Conservation (phyloP, 2,888 invertebrate species). For the Amblyjoppa fuscipennis region DNA sequence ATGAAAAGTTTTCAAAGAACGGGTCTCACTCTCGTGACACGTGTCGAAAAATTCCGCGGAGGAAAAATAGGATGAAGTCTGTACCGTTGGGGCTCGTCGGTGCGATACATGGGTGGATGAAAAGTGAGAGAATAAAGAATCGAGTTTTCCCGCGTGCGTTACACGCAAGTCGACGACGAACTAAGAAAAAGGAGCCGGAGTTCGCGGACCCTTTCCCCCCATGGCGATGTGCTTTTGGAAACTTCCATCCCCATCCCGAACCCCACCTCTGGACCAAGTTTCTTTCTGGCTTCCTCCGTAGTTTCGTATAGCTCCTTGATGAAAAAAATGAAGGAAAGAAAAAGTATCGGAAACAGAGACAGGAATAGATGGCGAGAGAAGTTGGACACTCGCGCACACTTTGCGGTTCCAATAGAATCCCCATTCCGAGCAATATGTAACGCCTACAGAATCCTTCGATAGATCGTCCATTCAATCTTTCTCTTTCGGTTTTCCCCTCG, state of each 20-base stretch:
- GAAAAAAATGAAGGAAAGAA: constrained; percentile 43
- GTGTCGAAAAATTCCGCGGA: constrained; percentile 55
- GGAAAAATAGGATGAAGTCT: constrained; percentile 35
- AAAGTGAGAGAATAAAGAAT: constrained; percentile 44
- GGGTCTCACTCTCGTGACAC: constrained; percentile 60
- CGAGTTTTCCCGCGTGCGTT: constrained; percentile 31
- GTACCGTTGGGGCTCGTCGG: constrained; percentile 35
- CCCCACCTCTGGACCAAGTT: background rate
- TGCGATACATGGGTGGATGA: constrained; percentile 25
- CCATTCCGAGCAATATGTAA: constrained; percentile 27
- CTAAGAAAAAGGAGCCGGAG: constrained; percentile 52
- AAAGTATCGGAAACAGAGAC: constrained; percentile 49
- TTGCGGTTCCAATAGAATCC: constrained; percentile 34
- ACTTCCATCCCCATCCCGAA: constrained; percentile 41
- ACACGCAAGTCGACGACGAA: constrained; percentile 43
- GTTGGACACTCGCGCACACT: constrained; percentile 37
- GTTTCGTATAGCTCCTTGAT: constrained; percentile 29
- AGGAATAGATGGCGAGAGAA: constrained; percentile 44
- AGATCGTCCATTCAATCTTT: constrained; percentile 18
- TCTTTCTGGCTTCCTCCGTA: constrained; percentile 28
- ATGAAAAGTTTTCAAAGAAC: constrained; percentile 51
- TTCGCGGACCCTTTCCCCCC: constrained; percentile 50
- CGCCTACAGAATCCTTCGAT: constrained; percentile 30
- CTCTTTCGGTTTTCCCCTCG: background rate
- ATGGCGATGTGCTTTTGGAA: constrained; percentile 58